Evolutionary conservation across 2,888 invertebrate genomes (phyloP), one percentile per base, ranked within the genome.

Genomic region (Meiosimyza platycephala): DNA sequence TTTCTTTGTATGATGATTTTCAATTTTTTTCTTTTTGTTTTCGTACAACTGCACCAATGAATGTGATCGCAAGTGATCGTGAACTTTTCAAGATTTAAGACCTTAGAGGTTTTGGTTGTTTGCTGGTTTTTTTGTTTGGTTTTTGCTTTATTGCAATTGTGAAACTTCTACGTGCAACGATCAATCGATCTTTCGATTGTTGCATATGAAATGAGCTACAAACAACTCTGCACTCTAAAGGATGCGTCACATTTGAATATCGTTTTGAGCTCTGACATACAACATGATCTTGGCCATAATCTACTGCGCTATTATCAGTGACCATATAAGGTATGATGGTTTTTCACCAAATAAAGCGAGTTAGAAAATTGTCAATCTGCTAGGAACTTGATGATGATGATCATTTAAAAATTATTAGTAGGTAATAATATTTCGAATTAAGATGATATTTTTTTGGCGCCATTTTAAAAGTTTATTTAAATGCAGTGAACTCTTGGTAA

Each of bases 191-290:
- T 48, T 67, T 57, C 70, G 70, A 63, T 70, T 63, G n/a, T 48
- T 70, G 70, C 62, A 70, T 70, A 47, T 63, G 28, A 70, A 70
- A 70, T 70, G 70, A 68, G 60, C 13, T 60, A 50, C 70, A 4
- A 22, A 22, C 22, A 22, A 22, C 22, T 22, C 22, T 22, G 48
- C 9, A 22, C 13, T 40, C 51, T 62, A 47, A 69, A 69, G 68
- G 68, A 60, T 70, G 60, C 62, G 69, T 70, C 69, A 62, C 69
- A 70, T 70, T 70, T 70, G 69, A 70, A 70, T 70, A 67, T 57
- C 40, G 33, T 55, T 40, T 22, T 18, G 63, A 47, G 7, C 16
- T 47, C 11, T 22, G 6, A 13, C 47, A n/a, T 9, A 11, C 5
- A 47, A 6, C 47, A 47, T 15, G 28, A 63, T 16, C 18, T 6